phyloP scores from a whole-genome alignment of 2,888 invertebrate species.

The Cenopis cana region DNA sequence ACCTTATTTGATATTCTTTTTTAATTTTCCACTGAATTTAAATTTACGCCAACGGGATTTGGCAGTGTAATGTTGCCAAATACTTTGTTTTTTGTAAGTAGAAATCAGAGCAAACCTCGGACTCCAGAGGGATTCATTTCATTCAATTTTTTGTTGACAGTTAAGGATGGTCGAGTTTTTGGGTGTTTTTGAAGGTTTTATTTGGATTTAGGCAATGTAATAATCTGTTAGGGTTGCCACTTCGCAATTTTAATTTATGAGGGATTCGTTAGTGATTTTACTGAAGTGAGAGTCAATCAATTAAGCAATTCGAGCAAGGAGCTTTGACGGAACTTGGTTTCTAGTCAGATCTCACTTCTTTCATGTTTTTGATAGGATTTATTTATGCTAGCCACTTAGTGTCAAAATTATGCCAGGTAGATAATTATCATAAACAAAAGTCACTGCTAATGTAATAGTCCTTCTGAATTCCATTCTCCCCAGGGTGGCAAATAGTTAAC shows the following conservation, averaged over 20 bases:
- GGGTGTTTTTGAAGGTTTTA: conserved; percentile 9
- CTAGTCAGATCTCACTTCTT: too few relatives aligned
- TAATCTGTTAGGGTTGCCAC: neutral
- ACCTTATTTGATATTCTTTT: conserved; percentile 35
- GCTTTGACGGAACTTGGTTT: too few relatives aligned
- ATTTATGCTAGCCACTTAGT: too few relatives aligned
- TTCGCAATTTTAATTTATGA: neutral
- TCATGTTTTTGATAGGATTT: too few relatives aligned
- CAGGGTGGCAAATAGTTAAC: conserved; percentile 37
- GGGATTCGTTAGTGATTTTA: too few relatives aligned
- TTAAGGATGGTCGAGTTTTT: conserved; percentile 3
- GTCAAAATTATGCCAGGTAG: too few relatives aligned
- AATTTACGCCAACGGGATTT: conserved; percentile 25
- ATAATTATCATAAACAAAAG: neutral
- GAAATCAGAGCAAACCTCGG: conserved; percentile 5
- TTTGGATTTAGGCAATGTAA: neutral
- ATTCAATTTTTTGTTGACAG: conserved; percentile 40
- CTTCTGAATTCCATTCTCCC: conserved; percentile 8
- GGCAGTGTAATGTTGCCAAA: conserved; percentile 18
- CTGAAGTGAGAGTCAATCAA: too few relatives aligned
- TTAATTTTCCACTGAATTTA: conserved; percentile 41
- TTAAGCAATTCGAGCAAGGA: too few relatives aligned
- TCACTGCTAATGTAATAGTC: neutral
- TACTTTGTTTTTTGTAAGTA: conserved; percentile 29
- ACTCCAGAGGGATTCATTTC: conserved; percentile 34